A percentile compares a stretch with the other conserved stretches of the same genome.
phyloP scores from a whole-genome alignment of 2,888 invertebrate species.

The Rhagium mordax region DNA sequence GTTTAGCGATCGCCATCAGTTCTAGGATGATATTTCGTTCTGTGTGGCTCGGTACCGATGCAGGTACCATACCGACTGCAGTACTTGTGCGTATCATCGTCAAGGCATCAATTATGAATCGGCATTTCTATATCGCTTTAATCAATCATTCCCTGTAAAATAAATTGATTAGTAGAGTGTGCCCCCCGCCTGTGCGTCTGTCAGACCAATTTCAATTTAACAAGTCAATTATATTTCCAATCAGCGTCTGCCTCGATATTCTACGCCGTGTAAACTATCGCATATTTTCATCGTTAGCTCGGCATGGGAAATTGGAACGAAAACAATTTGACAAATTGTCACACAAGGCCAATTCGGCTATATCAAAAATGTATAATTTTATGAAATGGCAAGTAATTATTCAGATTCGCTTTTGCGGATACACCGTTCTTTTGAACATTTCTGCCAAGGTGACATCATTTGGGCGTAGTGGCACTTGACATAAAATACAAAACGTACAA shows the following conservation, averaged over 20 bases:
- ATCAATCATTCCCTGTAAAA: slow-evolving; percentile 67
- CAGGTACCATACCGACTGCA: not conserved
- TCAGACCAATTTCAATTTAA: slow-evolving; percentile 70
- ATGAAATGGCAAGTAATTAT: too few relatives aligned
- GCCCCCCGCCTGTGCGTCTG: slow-evolving; percentile 63
- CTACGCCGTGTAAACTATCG: slow-evolving; percentile 17
- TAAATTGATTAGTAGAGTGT: slow-evolving; percentile 67
- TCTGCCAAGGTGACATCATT: slow-evolving; percentile 51
- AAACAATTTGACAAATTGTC: too few relatives aligned
- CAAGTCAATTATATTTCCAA: slow-evolving; percentile 69
- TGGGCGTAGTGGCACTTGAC: slow-evolving; percentile 47
- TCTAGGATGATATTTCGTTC: too few relatives aligned
- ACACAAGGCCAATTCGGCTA: too few relatives aligned
- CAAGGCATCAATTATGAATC: slow-evolving; percentile 62
- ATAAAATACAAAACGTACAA: slow-evolving; percentile 23
- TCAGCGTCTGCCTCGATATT: slow-evolving; percentile 46
- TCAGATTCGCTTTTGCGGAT: not conserved
- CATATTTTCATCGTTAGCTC: not conserved
- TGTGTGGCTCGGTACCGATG: not conserved
- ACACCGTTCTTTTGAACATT: not conserved
- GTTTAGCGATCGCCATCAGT: too few relatives aligned
- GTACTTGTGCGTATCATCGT: slow-evolving; percentile 55
- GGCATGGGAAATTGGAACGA: too few relatives aligned
- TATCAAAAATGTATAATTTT: too few relatives aligned
- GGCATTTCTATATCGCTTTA: slow-evolving; percentile 67